phyloP scores from a whole-genome alignment of 2,113 vertebrate genomes.

The Rhinolophus sinicus region DNA sequence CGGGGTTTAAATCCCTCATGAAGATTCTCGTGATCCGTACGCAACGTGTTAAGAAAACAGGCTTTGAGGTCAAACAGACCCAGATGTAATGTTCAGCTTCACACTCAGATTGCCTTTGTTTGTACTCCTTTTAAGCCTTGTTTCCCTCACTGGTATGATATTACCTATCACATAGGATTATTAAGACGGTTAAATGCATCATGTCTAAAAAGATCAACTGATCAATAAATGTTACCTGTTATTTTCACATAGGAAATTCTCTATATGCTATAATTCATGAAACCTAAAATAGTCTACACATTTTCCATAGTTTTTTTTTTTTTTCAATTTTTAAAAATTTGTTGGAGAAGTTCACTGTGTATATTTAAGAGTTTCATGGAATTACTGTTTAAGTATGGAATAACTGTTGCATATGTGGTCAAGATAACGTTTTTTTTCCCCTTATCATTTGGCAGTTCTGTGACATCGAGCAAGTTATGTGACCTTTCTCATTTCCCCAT shows the following conservation, averaged over 20 bases:
- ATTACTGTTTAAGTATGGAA: not conserved
- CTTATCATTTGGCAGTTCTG: not conserved
- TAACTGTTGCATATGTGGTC: not conserved
- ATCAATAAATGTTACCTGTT: not conserved
- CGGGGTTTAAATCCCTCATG: too few relatives aligned
- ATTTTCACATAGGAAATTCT: constrained; percentile 19
- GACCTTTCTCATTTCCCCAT: not conserved
- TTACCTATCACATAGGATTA: not conserved
- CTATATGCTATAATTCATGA: not conserved
- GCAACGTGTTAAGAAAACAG: not conserved
- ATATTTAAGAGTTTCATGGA: not conserved
- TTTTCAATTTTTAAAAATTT: not conserved
- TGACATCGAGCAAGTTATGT: not conserved
- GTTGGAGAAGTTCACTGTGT: not conserved
- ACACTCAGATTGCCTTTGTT: not conserved
- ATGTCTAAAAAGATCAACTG: not conserved
- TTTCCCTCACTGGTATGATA: not conserved
- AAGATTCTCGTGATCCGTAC: too few relatives aligned
- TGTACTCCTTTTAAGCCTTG: not conserved
- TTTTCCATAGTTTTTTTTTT: not conserved
- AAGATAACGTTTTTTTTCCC: not conserved
- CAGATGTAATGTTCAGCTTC: not conserved
- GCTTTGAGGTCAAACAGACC: not conserved
- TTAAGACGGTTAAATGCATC: not conserved
- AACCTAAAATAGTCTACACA: not conserved